Evolutionary conservation across 2,113 vertebrate species (phyloP), one percentile per base, ranked within the genome.

Genomic region (Crocuta crocuta): DNA sequence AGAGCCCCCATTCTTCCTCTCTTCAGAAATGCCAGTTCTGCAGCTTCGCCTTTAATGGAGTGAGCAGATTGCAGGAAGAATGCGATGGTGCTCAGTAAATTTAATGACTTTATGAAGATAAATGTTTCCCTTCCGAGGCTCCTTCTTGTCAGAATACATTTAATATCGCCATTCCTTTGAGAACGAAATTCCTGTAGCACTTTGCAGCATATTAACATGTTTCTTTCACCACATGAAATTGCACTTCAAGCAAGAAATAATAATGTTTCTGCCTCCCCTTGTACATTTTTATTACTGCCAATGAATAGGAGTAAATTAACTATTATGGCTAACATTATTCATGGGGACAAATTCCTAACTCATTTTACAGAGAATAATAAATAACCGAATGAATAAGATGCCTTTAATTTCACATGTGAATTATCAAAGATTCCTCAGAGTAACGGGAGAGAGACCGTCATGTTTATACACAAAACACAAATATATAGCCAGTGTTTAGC

Each of bases 91-190:
- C 98, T 99, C 99, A 98, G 98, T 99, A 99, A 99, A 99, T 99
- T 99, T 99, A 99, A 99, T 99, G 99, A 99, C 99, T 99, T 99
- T 98, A 99, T 99, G 98, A 99, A 99, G 99, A 99, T 99, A 99
- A 99, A 99, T 99, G 99, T 99, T 99, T 99, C 98, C 98, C 98
- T 99, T 99, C 98, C 65, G 97, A 99, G 98, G 98, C 98, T 98
- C 98, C 99, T 99, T 99, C 98, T 99, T 99, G 99, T 99, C 99
- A 99, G 99, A 99, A 99, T 99, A 98, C 99, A 99, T 99, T 99
- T 99, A 99, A 99, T 99, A 98, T 98, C 1, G n/a, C 98, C 98
- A 98, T 99, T 99, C 98, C 98, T 99, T 99, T 99, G 99, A 99
- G 99, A 99, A 98, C 98, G 98, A 99, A 99, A 99, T 99, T 99